These are phyloP conservation scores for Brachionus asplanchnoidis DNA, from an alignment of 1,140 invertebrate genomes.

Conservation along the genomic window DNA sequence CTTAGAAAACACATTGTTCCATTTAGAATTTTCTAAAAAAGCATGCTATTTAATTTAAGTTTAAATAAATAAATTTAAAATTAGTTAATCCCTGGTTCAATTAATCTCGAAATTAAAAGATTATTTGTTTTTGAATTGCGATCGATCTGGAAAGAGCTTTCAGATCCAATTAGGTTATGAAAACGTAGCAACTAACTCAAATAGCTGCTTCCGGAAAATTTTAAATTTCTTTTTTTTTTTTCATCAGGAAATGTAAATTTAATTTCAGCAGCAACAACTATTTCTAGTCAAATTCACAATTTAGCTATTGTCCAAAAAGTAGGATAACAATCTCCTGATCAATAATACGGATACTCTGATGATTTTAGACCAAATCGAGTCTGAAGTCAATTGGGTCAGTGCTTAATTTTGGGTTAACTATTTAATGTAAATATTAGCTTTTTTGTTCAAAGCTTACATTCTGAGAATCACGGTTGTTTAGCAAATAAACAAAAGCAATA, in stretches of 20 bases:
- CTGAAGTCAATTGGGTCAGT: not conserved
- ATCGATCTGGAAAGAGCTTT: not conserved
- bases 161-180: not conserved
- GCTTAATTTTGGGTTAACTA: not conserved
- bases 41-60: not conserved
- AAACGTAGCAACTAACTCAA: not conserved
- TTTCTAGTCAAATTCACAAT: not conserved
- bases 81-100: not conserved
- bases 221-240: not conserved
- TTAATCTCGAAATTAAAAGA: not conserved
- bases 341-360: not conserved
- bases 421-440: not conserved
- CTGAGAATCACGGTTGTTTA: not conserved
- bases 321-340: not conserved
- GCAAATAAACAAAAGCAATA: conserved; percentile 18
- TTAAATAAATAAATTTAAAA: not conserved
- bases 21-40: not conserved
- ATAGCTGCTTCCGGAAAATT: not conserved
- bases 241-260: not conserved
- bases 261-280: not conserved
- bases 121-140: not conserved
- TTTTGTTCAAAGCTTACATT: not conserved
- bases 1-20: not conserved
- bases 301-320: not conserved
- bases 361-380: not conserved